Evolutionary conservation across 2,113 vertebrate species (phyloP).

Genomic region (Thoracochromis brauschi): DNA sequence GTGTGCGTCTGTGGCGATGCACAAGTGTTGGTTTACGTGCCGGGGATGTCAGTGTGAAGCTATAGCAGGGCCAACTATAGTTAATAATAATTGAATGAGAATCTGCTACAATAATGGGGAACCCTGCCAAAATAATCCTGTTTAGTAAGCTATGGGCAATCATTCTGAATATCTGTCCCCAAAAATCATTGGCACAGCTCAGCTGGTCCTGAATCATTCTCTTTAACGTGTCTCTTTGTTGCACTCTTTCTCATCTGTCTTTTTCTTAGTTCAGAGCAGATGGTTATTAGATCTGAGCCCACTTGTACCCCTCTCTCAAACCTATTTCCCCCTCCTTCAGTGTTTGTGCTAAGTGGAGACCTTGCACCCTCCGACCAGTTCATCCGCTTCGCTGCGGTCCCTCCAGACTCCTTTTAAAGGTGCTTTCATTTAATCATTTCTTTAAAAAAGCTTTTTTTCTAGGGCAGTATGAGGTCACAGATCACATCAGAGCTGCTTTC

Average conservation of each 20-base stretch:
- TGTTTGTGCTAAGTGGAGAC: slow-evolving; percentile 61
- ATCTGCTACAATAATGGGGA: not conserved
- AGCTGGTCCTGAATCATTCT: not conserved
- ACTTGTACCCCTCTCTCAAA: slow-evolving; percentile 16
- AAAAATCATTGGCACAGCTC: not conserved
- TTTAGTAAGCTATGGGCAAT: not conserved
- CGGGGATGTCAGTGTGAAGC: not conserved
- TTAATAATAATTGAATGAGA: not conserved
- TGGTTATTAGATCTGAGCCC: slow-evolving; percentile 46
- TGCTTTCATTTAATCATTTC: slow-evolving; percentile 80
- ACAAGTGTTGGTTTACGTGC: not conserved
- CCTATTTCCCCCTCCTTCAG: slow-evolving; percentile 18
- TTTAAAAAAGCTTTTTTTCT: slow-evolving; percentile 63
- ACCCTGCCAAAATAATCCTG: not conserved
- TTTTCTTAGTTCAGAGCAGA: slow-evolving; percentile 6
- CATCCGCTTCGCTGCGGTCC: slow-evolving; percentile 46
- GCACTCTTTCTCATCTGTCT: not conserved
- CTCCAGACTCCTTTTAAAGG: slow-evolving; percentile 71
- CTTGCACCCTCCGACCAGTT: slow-evolving; percentile 48
- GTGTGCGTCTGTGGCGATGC: not conserved
- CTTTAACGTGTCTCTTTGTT: not conserved
- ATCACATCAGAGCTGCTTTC: slow-evolving; percentile 85
- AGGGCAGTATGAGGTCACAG: slow-evolving; percentile 71
- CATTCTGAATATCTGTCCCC: not conserved
- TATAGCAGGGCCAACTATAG: not conserved